phyloP scores from a whole-genome alignment of 1,140 invertebrate genomes.

The Drosophila punjabiensis region DNA sequence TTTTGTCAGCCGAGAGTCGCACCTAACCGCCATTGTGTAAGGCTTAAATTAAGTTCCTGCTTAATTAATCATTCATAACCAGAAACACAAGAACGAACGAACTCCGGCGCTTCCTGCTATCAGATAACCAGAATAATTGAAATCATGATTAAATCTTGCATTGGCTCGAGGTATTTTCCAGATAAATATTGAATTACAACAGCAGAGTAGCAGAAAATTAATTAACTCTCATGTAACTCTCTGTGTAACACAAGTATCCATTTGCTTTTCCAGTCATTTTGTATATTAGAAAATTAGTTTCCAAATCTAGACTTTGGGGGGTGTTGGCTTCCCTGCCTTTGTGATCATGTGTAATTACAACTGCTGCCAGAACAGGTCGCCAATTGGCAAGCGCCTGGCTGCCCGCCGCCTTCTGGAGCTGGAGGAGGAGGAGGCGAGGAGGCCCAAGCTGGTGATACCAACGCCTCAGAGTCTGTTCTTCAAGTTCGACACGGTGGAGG shows the following conservation, averaged over 20 bases:
- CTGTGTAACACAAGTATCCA: not conserved
- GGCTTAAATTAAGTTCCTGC: constrained; percentile 8
- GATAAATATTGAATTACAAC: constrained; percentile 7
- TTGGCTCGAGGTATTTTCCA: not conserved
- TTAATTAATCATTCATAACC: constrained; percentile 15
- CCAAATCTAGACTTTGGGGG: not conserved
- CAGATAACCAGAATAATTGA: not conserved
- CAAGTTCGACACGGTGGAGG: constrained; percentile 90
- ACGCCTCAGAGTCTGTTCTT: constrained; percentile 50
- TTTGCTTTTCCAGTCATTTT: not conserved
- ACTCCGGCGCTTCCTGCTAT: not conserved
- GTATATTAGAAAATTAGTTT: not conserved
- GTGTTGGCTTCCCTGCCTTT: not conserved
- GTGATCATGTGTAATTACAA: constrained; percentile 55
- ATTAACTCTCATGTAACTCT: not conserved
- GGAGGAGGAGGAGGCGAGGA: constrained; percentile 17
- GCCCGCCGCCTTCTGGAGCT: constrained; percentile 11
- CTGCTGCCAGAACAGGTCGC: constrained; percentile 55
- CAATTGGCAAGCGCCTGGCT: constrained; percentile 48
- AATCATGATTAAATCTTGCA: not conserved
- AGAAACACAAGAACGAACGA: not conserved
- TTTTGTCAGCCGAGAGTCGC: constrained; percentile 4
- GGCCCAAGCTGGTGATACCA: constrained; percentile 17
- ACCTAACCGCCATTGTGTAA: not conserved
- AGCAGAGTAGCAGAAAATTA: not conserved